These are phyloP conservation scores for Chrysolina oricalcia DNA, from an alignment of 2,888 invertebrate species.

Conservation along the genomic window DNA sequence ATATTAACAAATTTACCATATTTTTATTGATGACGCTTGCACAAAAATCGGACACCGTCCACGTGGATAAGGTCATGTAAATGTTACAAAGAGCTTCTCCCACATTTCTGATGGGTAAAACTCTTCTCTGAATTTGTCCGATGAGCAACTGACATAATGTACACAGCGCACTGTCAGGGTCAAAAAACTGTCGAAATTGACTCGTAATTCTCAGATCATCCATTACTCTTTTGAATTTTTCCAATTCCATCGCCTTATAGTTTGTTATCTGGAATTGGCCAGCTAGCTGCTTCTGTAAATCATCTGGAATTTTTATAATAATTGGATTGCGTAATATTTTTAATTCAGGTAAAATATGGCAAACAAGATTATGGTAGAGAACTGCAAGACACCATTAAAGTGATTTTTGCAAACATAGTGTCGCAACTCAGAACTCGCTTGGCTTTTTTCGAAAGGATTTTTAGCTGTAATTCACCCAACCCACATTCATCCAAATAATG, in stretches of 20 bases:
- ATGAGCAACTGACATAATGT: slow-evolving; percentile 51
- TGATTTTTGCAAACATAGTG: too few relatives aligned
- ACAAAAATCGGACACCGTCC: slow-evolving; percentile 53
- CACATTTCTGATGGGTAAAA: slow-evolving; percentile 42
- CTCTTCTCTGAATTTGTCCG: slow-evolving; percentile 42
- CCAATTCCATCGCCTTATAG: slow-evolving; percentile 24
- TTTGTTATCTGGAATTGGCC: slow-evolving; percentile 2
- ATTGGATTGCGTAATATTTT: not conserved
- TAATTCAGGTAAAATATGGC: too few relatives aligned
- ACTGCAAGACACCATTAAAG: too few relatives aligned
- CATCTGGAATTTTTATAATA: not conserved
- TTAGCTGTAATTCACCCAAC: too few relatives aligned
- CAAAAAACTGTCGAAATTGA: slow-evolving; percentile 19
- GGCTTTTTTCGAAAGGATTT: too few relatives aligned
- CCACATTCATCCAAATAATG: too few relatives aligned
- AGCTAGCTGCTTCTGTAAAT: not conserved
- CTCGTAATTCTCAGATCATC: slow-evolving; percentile 18
- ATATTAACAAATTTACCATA: slow-evolving; percentile 41
- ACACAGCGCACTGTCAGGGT: slow-evolving; percentile 42
- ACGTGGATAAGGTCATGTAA: slow-evolving; percentile 53
- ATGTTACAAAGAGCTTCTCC: slow-evolving; percentile 52
- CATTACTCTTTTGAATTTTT: slow-evolving; percentile 14
- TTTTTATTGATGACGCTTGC: slow-evolving; percentile 49
- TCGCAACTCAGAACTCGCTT: too few relatives aligned
- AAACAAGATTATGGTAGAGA: too few relatives aligned